Evolutionary conservation across 2,888 invertebrate genomes (phyloP).

Genomic region (Lordiphosa andalusiaca): DNA sequence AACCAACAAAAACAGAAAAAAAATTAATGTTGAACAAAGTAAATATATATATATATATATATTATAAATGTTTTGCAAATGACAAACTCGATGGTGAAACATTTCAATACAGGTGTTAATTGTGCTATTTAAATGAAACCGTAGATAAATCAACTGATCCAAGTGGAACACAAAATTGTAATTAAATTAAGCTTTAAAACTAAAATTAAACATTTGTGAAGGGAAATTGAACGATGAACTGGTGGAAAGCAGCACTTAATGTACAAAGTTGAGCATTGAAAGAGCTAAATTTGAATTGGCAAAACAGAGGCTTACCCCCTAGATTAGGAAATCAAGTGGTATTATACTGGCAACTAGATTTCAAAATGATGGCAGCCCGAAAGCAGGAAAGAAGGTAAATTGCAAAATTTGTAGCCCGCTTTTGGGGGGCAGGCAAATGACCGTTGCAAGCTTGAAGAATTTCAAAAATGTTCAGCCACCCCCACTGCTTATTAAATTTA

Average conservation of each 20-base stretch:
- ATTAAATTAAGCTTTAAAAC: conserved; percentile 36
- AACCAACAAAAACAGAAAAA: conserved; percentile 36
- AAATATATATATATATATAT: conserved; percentile 22
- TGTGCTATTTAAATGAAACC: conserved; percentile 64
- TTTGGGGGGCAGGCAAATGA: too few relatives aligned
- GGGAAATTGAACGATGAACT: background rate
- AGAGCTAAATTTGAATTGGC: conserved; percentile 49
- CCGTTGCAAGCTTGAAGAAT: too few relatives aligned
- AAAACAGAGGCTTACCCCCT: conserved; percentile 12
- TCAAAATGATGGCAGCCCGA: background rate
- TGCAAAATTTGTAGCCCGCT: too few relatives aligned
- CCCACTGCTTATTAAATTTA: too few relatives aligned
- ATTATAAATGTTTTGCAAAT: conserved; percentile 47
- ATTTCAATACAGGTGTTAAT: conserved; percentile 68
- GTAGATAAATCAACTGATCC: conserved; percentile 46
- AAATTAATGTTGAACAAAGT: conserved; percentile 31
- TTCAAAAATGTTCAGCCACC: too few relatives aligned
- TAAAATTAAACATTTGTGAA: conserved; percentile 5
- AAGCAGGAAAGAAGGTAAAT: too few relatives aligned
- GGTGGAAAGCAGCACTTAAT: conserved; percentile 57
- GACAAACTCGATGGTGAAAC: conserved; percentile 61
- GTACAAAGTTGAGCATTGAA: conserved; percentile 47
- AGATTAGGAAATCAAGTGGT: conserved; percentile 4
- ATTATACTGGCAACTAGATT: too few relatives aligned
- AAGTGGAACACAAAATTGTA: conserved; percentile 23